Conservation (phyloP, 2,797 vertebrate genomes). For the Brotula barbata region DNA sequence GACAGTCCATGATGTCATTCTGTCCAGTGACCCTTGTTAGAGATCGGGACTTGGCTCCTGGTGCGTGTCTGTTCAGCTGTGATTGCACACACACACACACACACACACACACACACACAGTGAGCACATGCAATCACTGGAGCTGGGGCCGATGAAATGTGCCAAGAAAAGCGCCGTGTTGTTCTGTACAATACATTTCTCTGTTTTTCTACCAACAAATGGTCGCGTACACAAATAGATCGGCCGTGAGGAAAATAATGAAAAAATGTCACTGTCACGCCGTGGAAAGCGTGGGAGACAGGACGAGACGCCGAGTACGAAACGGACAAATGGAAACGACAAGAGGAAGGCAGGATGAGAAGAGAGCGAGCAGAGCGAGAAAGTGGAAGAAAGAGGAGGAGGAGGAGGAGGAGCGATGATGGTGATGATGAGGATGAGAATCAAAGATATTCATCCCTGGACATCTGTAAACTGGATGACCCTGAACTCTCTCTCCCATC, state of each 20-base stretch:
- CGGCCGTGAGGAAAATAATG: not conserved
- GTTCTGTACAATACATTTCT: not conserved
- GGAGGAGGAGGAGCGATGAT: no score
- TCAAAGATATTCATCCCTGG: conserved; percentile 47
- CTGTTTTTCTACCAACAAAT: not conserved
- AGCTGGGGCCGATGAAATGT: no score
- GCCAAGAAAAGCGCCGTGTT: not conserved
- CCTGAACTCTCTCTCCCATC: conserved; percentile 43
- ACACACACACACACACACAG: conserved; percentile 3
- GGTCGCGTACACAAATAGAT: not conserved
- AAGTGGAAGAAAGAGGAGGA: conserved; percentile 21
- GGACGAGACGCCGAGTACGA: not conserved
- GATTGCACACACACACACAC: conserved; percentile 18
- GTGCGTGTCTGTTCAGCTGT: conserved; percentile 51
- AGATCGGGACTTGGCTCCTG: conserved; percentile 25
- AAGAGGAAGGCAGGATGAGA: conserved; percentile 11
- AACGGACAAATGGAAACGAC: not conserved
- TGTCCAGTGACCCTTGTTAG: conserved; percentile 22
- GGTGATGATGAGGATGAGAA: conserved; percentile 7
- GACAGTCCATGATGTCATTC: conserved; percentile 22
- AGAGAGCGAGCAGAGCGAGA: not conserved
- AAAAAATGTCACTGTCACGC: not conserved
- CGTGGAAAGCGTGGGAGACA: not conserved
- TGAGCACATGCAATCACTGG: not conserved
- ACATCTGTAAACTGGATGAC: conserved; percentile 45